Percentiles rank a stretch among this genome's conserved stretches.
phyloP scores from a whole-genome alignment of 2,888 invertebrate genomes.

The Pomacea canaliculata region DNA sequence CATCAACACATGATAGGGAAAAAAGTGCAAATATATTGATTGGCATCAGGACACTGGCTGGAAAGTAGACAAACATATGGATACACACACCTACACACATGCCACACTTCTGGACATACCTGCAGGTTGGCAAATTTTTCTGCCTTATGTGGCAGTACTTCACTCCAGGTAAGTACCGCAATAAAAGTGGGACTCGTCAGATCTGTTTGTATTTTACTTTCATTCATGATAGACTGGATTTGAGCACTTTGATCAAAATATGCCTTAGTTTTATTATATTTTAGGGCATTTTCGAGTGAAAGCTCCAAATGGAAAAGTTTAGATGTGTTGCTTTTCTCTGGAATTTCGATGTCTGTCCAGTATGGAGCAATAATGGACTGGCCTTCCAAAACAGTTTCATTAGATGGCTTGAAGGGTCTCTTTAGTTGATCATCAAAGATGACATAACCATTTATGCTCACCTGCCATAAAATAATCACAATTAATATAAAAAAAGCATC shows the following conservation, averaged over 20 bases:
- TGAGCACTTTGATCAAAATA: too few relatives aligned
- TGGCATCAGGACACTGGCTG: too few relatives aligned
- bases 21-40: too few relatives aligned
- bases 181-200: neutral
- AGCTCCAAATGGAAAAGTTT: neutral
- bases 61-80: too few relatives aligned
- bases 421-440: neutral
- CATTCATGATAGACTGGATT: too few relatives aligned
- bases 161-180: neutral
- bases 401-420: neutral
- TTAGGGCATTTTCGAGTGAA: neutral
- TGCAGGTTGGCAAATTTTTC: conserved; percentile 2
- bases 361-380: neutral
- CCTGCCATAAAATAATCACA: neutral
- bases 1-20: too few relatives aligned
- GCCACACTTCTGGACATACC: neutral
- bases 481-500: too few relatives aligned
- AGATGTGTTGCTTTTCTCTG: neutral
- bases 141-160: neutral
- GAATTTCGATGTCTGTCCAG: conserved; percentile 1
- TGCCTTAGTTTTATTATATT: neutral
- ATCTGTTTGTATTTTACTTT: neutral
- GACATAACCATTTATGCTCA: neutral
- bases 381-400: neutral
- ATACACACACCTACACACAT: too few relatives aligned